Evolutionary conservation across 2,113 vertebrate species (phyloP).

Genomic region (Meriones unguiculatus): DNA sequence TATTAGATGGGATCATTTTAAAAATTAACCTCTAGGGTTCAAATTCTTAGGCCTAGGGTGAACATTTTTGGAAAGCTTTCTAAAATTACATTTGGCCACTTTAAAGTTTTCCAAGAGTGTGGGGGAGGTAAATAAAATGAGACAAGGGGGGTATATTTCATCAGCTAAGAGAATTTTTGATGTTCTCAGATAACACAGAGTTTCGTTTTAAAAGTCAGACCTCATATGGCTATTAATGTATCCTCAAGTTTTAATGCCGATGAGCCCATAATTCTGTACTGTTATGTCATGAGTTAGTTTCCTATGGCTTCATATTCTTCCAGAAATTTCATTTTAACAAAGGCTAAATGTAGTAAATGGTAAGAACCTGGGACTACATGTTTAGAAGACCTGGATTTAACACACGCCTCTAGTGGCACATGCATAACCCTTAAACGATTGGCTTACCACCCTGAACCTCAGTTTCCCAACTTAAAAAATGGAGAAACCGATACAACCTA

Average conservation of each 20-base stretch:
- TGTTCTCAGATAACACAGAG: background rate
- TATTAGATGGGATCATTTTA: slow-evolving; percentile 38
- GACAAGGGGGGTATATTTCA: background rate
- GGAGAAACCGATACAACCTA: background rate
- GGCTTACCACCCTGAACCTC: background rate
- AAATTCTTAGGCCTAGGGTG: slow-evolving; percentile 29
- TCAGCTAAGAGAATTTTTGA: slow-evolving; percentile 36
- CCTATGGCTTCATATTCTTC: background rate
- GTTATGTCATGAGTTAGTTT: background rate
- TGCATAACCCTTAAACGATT: background rate
- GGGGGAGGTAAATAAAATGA: slow-evolving; percentile 21
- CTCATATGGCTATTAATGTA: background rate
- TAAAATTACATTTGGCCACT: slow-evolving; percentile 61
- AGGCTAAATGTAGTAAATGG: background rate
- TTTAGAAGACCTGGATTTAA: background rate
- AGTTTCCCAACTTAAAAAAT: background rate
- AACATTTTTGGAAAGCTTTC: slow-evolving; percentile 60
- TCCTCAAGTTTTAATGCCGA: background rate
- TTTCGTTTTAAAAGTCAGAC: slow-evolving; percentile 38
- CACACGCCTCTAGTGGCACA: background rate
- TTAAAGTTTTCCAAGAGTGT: slow-evolving; percentile 48
- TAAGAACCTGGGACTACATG: background rate
- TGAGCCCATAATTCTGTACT: background rate
- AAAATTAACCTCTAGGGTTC: slow-evolving; percentile 61
- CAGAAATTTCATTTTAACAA: background rate